phyloP scores from a whole-genome alignment of 2,797 vertebrate genomes.

The Phataginus tetradactyla region DNA sequence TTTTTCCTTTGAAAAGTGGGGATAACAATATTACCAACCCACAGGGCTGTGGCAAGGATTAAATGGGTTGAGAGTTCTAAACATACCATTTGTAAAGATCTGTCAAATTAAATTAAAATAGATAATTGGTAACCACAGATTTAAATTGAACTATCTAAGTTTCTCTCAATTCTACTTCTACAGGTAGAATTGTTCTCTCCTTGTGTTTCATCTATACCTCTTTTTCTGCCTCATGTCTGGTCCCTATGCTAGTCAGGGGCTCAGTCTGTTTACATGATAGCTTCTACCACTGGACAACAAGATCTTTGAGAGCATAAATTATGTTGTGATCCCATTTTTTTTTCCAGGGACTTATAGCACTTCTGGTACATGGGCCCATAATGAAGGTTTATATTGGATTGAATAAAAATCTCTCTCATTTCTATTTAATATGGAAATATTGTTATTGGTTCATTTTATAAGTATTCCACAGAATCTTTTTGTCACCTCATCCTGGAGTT shows the following conservation, averaged over 20 bases:
- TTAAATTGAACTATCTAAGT: constrained; percentile 8
- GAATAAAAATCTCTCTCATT: neutral
- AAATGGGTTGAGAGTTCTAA: neutral
- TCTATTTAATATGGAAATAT: neutral
- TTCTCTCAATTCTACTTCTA: neutral
- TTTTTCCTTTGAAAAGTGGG: neutral
- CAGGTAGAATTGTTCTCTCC: neutral
- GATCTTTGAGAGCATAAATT: neutral
- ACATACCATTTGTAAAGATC: neutral
- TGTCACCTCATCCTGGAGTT: neutral
- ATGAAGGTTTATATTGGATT: neutral
- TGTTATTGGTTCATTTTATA: neutral
- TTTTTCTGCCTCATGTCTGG: neutral
- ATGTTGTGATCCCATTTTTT: neutral
- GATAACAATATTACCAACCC: neutral
- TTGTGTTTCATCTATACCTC: neutral
- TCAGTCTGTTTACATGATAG: neutral
- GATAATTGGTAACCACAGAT: neutral
- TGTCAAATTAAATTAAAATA: neutral
- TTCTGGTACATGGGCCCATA: neutral
- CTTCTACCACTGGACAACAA: neutral
- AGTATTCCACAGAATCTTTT: neutral
- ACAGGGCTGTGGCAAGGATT: neutral
- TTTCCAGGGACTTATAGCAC: neutral
- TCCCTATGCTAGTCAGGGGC: neutral